phyloP scores from a whole-genome alignment of 2,888 invertebrate species.

The Dendrolimus pini region DNA sequence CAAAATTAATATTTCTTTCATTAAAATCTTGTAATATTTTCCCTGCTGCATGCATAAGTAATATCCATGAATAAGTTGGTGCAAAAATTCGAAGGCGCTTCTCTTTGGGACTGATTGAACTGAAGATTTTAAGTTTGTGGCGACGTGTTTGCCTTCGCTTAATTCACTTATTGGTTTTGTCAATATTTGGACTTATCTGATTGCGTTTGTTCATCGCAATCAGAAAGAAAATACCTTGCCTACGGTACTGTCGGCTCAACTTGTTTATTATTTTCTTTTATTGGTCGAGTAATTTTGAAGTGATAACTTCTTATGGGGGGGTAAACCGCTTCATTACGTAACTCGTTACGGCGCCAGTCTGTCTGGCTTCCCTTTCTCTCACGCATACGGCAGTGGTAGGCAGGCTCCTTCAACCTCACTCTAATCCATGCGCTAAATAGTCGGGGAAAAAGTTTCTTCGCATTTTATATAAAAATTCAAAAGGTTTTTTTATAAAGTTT shows the following conservation, averaged over 20 bases:
- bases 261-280: constrained; percentile 3
- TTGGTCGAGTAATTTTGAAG: background rate
- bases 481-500: no score
- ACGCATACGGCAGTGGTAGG: no score
- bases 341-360: no score
- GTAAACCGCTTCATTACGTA: no score
- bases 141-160: constrained; percentile 6
- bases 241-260: no score
- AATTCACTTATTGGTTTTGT: constrained; percentile 1
- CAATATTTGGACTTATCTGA: constrained; percentile 10
- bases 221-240: background rate
- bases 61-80: constrained; percentile 71
- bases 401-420: no score
- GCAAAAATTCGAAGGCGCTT: constrained; percentile 49
- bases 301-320: no score
- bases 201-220: constrained; percentile 10
- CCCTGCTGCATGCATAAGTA: constrained; percentile 78
- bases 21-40: constrained; percentile 78
- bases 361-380: no score
- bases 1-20: constrained; percentile 78
- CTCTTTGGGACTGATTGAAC: constrained; percentile 32
- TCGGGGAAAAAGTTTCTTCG: no score
- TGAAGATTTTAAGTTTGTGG: constrained; percentile 9
- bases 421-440: no score
- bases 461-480: no score